Conservation (phyloP, 1,140 invertebrate genomes). For the Elymnias hypermnestra region DNA sequence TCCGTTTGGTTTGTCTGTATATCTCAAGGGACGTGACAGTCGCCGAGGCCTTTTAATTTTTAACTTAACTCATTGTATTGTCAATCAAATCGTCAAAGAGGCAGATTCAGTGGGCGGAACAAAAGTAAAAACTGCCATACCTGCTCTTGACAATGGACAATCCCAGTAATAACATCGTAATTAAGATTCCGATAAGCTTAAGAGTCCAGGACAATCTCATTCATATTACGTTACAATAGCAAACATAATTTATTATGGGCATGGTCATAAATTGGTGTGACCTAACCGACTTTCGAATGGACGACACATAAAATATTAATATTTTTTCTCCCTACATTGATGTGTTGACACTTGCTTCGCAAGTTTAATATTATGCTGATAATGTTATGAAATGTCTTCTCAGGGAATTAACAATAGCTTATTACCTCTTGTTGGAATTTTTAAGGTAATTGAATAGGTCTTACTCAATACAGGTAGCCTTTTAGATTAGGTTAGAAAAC, state of each 20-base stretch:
- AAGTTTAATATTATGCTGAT: slow-evolving; percentile 15
- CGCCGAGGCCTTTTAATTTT: slow-evolving; percentile 20
- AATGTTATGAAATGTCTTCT: slow-evolving; percentile 14
- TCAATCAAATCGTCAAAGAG: slow-evolving; percentile 46
- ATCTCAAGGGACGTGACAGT: slow-evolving; percentile 24
- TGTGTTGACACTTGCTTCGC: slow-evolving; percentile 10
- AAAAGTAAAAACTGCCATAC: slow-evolving; percentile 17
- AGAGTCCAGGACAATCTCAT: background rate
- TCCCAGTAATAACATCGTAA: slow-evolving; percentile 10
- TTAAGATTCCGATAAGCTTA: slow-evolving; percentile 13
- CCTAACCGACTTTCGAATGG: slow-evolving; percentile 14
- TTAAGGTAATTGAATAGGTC: background rate
- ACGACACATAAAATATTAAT: slow-evolving; percentile 12
- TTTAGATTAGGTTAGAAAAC: background rate
- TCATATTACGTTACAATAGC: background rate
- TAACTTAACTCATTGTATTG: slow-evolving; percentile 40
- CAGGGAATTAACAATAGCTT: slow-evolving; percentile 6
- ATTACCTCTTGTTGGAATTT: slow-evolving; percentile 3
- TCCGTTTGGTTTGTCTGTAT: slow-evolving; percentile 17
- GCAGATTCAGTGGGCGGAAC: slow-evolving; percentile 20
- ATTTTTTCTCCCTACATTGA: slow-evolving; percentile 4
- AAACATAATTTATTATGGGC: background rate
- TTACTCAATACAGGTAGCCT: background rate
- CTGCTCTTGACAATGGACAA: slow-evolving; percentile 15
- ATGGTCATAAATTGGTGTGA: background rate